Percentiles rank a stretch among this genome's conserved stretches.
These are phyloP conservation scores for Clamator glandarius DNA, from an alignment of 2,797 vertebrate genomes.

Conservation along the genomic window DNA sequence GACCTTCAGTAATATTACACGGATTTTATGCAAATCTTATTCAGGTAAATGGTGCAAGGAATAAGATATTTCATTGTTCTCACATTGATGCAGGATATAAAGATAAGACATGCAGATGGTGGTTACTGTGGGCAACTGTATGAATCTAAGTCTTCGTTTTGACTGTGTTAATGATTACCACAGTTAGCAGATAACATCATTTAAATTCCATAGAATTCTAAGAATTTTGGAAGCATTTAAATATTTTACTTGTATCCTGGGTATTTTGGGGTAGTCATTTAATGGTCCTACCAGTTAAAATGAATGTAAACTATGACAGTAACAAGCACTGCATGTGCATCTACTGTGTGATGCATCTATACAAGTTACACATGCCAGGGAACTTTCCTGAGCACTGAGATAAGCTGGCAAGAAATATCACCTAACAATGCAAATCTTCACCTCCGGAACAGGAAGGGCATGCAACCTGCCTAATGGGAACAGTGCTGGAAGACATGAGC, in stretches of 20 bases:
- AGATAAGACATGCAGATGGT: background rate
- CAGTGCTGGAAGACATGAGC: fast-evolving
- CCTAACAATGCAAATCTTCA: background rate
- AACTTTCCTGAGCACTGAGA: background rate
- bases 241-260: background rate
- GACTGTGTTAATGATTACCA: background rate
- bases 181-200: background rate
- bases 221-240: background rate
- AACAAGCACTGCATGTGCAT: background rate
- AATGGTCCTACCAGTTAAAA: background rate
- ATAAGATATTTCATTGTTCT: conserved; percentile 34
- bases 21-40: conserved; percentile 53
- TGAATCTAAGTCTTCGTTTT: background rate
- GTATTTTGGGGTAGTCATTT: background rate
- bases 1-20: conserved; percentile 67
- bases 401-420: background rate
- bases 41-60: conserved; percentile 50
- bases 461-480: background rate
- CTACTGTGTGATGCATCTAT: background rate
- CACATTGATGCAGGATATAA: background rate
- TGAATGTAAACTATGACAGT: background rate
- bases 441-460: background rate
- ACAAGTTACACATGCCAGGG: background rate
- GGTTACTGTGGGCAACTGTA: background rate
- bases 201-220: background rate